phyloP scores from a whole-genome alignment of 2,113 vertebrate species.

The Cryptoleucopteryx plumbea region DNA sequence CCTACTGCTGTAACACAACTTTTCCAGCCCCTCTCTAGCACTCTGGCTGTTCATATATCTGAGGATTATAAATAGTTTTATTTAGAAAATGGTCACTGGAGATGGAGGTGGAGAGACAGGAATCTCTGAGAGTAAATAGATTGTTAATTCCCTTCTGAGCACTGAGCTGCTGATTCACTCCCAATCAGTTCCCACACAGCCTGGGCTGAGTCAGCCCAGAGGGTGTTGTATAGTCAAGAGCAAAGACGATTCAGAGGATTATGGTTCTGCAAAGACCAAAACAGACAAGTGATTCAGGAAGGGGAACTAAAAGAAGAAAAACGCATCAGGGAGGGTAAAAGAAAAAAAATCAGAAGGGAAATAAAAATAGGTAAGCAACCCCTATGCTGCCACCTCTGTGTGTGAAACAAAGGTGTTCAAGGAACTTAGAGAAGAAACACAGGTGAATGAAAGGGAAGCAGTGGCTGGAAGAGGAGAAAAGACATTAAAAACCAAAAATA shows the following conservation, averaged over 20 bases:
- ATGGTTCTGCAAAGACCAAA: slow-evolving; percentile 54
- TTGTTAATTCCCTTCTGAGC: slow-evolving; percentile 44
- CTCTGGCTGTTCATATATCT: slow-evolving; percentile 20
- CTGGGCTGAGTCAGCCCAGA: slow-evolving; percentile 70
- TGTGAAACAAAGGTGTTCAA: background rate
- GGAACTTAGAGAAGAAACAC: background rate
- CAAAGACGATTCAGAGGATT: slow-evolving; percentile 47
- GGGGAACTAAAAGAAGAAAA: slow-evolving; percentile 13
- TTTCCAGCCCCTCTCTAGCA: background rate
- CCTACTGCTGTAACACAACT: slow-evolving; percentile 46
- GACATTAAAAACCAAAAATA: background rate
- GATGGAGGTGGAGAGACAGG: slow-evolving; percentile 42
- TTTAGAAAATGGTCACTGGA: slow-evolving; percentile 42
- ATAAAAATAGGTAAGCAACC: background rate
- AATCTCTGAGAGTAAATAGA: slow-evolving; percentile 35
- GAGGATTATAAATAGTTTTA: slow-evolving; percentile 55
- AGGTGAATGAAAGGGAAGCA: background rate
- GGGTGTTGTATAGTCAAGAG: slow-evolving; percentile 56
- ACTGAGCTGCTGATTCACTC: slow-evolving; percentile 52
- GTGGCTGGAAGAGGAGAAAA: background rate
- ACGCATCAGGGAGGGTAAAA: background rate
- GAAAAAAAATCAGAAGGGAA: background rate
- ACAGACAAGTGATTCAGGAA: slow-evolving; percentile 63
- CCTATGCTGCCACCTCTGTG: background rate
- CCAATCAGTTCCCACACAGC: slow-evolving; percentile 64